Base-by-base conservation (phyloP, 2,113 vertebrate species). In the Setophaga coronata region DNA sequence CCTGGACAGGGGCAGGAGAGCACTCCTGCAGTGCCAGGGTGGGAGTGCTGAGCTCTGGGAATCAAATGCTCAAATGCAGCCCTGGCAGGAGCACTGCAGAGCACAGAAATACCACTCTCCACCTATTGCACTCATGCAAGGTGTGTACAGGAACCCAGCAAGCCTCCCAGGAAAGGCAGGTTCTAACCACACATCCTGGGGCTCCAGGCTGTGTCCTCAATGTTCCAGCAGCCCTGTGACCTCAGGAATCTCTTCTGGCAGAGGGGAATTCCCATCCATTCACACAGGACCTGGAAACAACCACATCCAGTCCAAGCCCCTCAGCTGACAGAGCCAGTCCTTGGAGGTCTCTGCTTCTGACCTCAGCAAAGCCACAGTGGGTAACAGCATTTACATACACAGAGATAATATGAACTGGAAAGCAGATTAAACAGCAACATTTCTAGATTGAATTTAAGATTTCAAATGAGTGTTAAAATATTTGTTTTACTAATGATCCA, bases 401-500 rank as follows among this genome's bases (percentile, higher is more conserved):
- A 2, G 23, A 76, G 10, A 58, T 5, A 28, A n/a, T 12, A n/a
- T 5, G 42, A 47, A 20, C n/a, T 14, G 29, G 77, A 57, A 54
- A 73, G 21, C 4, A 45, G 15, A 29, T 24, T 47, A 60, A 82
- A 60, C 33, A 76, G 21, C 28, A 57, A 1, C 31, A 54, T 26
- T 78, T 74, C 54, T 9, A 43, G 28, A 66, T 7, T 31, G 45
- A 24, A 42, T 38, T 58, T 36, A 18, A 65, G 10, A 60, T 61
- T 61, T 67, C 36, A 77, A 84, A 48, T 5, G 29, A 60, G 23
- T 0, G 0, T 53, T 21, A 83, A 72, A 36, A 50, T 66, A 53
- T n/a, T 80, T 70, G 21, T 76, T 84, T 90, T 91, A 66, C 78
- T 95, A 82, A 92, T 87, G 40, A 78, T 64, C 73, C 67, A 91